Percentiles rank a stretch among this genome's conserved stretches.
Conservation (phyloP, 2,113 vertebrate genomes). For the Xyrauchen texanus region DNA sequence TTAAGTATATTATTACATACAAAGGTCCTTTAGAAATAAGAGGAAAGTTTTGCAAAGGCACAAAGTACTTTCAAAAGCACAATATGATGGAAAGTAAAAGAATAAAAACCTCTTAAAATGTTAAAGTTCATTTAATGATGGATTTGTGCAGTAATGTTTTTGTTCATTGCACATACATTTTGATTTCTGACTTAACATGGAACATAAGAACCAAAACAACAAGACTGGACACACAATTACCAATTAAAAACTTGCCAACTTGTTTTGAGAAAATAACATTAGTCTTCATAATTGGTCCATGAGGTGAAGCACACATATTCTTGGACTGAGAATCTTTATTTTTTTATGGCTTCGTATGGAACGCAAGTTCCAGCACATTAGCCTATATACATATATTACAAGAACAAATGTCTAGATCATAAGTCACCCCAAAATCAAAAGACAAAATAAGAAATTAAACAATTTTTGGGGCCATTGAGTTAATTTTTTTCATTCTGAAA, state of each 20-base stretch:
- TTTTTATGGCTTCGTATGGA: too few species aligned
- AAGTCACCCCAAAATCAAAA: too few species aligned
- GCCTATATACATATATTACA: too few species aligned
- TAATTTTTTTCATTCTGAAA: too few species aligned
- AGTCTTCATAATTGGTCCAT: conserved; percentile 71
- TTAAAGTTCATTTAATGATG: background rate
- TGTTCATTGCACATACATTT: conserved; percentile 24
- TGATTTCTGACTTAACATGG: background rate
- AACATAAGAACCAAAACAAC: conserved; percentile 1
- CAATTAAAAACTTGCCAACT: conserved; percentile 18
- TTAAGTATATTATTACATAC: conserved; percentile 38
- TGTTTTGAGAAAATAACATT: conserved; percentile 41
- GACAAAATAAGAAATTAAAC: too few species aligned
- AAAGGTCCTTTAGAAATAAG: conserved; percentile 50
- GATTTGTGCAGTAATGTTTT: conserved; percentile 38
- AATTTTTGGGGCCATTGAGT: too few species aligned
- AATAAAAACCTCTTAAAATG: background rate
- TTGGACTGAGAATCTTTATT: conserved; percentile 61
- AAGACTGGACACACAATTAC: conserved; percentile 3
- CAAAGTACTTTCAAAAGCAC: conserved; percentile 54
- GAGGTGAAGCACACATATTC: conserved; percentile 71
- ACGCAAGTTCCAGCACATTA: too few species aligned
- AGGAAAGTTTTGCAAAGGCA: conserved; percentile 52
- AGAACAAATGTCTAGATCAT: too few species aligned
- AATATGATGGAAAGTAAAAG: conserved; percentile 42